These are phyloP conservation scores for Tetragnatha montana DNA, from an alignment of 2,888 invertebrate genomes.

Conservation along the genomic window DNA sequence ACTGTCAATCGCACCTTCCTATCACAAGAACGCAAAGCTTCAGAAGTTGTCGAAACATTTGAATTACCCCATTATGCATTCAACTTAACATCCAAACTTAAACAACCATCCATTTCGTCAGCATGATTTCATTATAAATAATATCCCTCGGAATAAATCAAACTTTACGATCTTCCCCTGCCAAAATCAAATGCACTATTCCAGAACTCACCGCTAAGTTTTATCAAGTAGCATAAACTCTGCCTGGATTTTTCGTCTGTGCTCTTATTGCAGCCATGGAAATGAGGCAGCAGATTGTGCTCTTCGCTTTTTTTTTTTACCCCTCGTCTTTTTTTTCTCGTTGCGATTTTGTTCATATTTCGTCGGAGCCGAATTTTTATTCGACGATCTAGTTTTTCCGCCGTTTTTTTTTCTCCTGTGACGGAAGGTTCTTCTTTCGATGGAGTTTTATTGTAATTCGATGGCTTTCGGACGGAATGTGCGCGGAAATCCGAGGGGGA, in stretches of 20 bases:
- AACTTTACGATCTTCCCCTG: slow-evolving; percentile 19
- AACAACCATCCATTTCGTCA: background rate
- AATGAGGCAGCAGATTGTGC: background rate
- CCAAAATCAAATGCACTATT: slow-evolving; percentile 11
- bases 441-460: background rate
- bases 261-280: background rate
- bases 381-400: background rate
- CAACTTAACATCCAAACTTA: background rate
- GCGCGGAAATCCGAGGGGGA: background rate
- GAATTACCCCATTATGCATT: background rate
- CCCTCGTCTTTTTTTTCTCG: background rate
- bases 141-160: slow-evolving; percentile 14
- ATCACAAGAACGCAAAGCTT: too few species aligned
- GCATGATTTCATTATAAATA: background rate
- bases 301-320: background rate
- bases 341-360: background rate
- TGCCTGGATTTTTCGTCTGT: background rate
- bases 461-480: background rate
- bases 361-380: background rate
- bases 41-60: too few species aligned
- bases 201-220: background rate
- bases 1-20: too few species aligned
- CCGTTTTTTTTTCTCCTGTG: background rate
- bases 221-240: slow-evolving; percentile 5
- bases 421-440: background rate